Base-by-base conservation (phyloP, 2,113 vertebrate species). In the Malurus cyaneus region DNA sequence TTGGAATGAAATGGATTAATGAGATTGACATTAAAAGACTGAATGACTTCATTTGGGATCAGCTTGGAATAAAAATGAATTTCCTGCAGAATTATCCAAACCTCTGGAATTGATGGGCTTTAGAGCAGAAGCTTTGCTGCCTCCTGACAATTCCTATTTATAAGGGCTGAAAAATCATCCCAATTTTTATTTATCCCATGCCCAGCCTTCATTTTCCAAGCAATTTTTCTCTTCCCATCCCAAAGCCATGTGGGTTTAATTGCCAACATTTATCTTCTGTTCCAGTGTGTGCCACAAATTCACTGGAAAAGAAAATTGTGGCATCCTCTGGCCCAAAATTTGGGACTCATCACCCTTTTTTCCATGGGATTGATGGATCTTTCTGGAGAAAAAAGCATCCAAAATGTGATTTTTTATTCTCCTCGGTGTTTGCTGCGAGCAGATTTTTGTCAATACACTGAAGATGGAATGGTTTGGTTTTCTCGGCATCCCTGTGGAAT, bases 211-310 rank as follows among this genome's bases (percentile, higher is more conserved):
- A 42, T 34, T 52, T 47, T 53, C 65, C 70, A 86, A 39, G 23
- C 29, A n/a, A 23, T 57, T 67, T 67, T 82, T 49, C 47, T 57
- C 17, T 71, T 85, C 76, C 13, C 52, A 61, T 36, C 57, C 52
- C 76, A 32, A 46, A 46, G 18, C 49, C 49, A 24, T 18, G 9
- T 65, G 69, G 20, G 8, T 77, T 80, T 56, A 50, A 49, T 60
- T 25, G 53, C 49, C 70, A 67, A 6, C 18, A 62, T 67, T 39
- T 29, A 52, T 72, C 76, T 67, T 81, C 26, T 8, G 18, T 25
- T 14, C 0, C 2, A 52, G 8, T 6, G 8, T 8, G 9, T 49
- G 65, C 39, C 64, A 12, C 36, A 57, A 18, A n/a, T 46, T 46
- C 46, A 18, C 46, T 46, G 46, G 46, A 46, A 46, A 46, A 46